Conservation (phyloP, 2,888 invertebrate genomes). For the Salticus scenicus region DNA sequence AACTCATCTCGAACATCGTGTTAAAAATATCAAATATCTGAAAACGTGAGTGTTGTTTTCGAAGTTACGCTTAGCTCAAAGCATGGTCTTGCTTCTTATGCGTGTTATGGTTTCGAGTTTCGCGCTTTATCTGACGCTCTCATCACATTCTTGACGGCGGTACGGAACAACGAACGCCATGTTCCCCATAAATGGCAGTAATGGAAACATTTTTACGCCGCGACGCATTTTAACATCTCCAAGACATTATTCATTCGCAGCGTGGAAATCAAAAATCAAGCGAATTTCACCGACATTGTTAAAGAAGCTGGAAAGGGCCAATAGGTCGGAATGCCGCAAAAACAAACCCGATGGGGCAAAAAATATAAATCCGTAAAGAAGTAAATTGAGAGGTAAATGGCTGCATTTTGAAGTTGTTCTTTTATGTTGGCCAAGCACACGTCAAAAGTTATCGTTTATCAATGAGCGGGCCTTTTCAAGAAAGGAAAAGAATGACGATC, state of each 20-base stretch:
- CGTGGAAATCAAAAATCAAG: not conserved
- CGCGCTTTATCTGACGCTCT: not conserved
- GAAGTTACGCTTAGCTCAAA: too few relatives aligned
- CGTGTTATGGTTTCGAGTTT: not conserved
- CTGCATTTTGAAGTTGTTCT: constrained; percentile 41
- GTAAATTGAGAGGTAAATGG: constrained; percentile 56
- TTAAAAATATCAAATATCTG: too few relatives aligned
- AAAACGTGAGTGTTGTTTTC: too few relatives aligned
- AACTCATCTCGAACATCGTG: too few relatives aligned
- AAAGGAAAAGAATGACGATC: constrained; percentile 35
- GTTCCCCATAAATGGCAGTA: too few relatives aligned
- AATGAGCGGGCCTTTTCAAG: constrained; percentile 46
- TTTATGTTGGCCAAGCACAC: constrained; percentile 66
- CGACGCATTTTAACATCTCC: not conserved
- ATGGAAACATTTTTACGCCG: too few relatives aligned
- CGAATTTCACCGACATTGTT: constrained; percentile 14
- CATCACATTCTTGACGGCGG: not conserved
- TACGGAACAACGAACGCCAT: not conserved
- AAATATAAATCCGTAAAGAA: constrained; percentile 21
- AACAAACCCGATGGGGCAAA: constrained; percentile 36
- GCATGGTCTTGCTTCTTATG: not conserved
- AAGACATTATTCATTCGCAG: not conserved
- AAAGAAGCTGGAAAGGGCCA: constrained; percentile 20
- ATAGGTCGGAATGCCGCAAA: constrained; percentile 53
- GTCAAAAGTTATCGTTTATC: constrained; percentile 65